phyloP scores from a whole-genome alignment of 2,113 vertebrate genomes.

The Sturnus vulgaris region DNA sequence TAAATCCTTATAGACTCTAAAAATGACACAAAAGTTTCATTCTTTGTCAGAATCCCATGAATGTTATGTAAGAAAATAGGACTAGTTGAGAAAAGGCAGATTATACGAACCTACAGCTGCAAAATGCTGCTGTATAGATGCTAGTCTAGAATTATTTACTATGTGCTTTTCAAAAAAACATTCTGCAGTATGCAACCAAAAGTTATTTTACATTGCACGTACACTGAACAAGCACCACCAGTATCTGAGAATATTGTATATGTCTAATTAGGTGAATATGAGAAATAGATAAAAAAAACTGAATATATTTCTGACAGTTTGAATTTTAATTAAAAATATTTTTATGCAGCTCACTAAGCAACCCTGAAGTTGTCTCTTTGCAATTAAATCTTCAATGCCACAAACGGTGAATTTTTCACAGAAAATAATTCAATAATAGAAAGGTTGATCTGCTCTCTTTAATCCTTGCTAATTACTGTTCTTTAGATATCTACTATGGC shows the following conservation, averaged over 20 bases:
- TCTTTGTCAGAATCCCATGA: neutral
- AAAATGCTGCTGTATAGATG: neutral
- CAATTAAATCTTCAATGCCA: neutral
- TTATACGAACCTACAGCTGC: neutral
- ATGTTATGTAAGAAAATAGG: neutral
- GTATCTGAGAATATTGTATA: neutral
- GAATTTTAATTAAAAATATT: conserved; percentile 7
- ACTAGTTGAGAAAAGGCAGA: neutral
- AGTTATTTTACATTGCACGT: neutral
- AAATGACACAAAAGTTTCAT: neutral
- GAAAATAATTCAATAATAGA: neutral
- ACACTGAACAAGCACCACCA: neutral
- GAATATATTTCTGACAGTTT: neutral
- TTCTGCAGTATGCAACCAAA: neutral
- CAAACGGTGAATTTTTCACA: neutral
- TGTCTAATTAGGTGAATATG: neutral
- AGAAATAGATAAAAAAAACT: neutral
- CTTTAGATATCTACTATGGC: neutral
- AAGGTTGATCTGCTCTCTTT: neutral
- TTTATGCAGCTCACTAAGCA: neutral
- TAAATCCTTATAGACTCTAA: neutral
- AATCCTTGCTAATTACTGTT: neutral
- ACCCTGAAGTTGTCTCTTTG: neutral
- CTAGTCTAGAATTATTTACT: neutral
- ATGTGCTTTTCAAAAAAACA: neutral